These are phyloP conservation scores for Megathymus violae DNA, from an alignment of 1,140 invertebrate species.

Conservation along the genomic window DNA sequence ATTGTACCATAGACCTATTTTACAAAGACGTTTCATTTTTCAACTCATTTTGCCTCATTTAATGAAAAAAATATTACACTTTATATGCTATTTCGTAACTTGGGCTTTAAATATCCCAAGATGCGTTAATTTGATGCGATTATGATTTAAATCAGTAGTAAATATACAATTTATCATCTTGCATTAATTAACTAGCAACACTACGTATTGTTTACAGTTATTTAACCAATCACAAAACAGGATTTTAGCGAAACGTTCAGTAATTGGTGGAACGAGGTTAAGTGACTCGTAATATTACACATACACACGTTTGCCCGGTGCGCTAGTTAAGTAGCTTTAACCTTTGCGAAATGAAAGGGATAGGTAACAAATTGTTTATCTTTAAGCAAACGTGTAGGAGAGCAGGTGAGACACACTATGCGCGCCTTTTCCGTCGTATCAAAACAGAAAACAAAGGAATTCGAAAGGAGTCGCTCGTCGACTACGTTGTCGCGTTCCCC, in stretches of 20 bases:
- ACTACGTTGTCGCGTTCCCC: constrained; percentile 23
- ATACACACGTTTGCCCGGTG: constrained; percentile 2
- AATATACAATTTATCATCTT: too few species aligned
- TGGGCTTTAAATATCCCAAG: too few species aligned
- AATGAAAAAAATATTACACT: too few species aligned
- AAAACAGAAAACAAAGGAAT: constrained; percentile 75
- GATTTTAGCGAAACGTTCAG: constrained; percentile 5
- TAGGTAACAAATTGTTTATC: background rate
- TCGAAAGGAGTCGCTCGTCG: constrained; percentile 42
- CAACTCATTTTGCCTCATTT: too few species aligned
- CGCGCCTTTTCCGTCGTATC: constrained; percentile 55
- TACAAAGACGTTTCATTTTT: too few species aligned
- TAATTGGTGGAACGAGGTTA: constrained; percentile 43
- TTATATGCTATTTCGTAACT: too few species aligned
- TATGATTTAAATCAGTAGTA: too few species aligned
- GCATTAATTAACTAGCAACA: constrained; percentile 53
- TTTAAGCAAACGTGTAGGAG: constrained; percentile 13
- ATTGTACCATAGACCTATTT: constrained; percentile 24
- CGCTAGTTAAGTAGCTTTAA: background rate
- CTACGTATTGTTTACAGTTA: constrained; percentile 50
- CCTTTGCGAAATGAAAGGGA: background rate
- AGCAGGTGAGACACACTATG: constrained; percentile 31
- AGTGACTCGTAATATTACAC: constrained; percentile 6
- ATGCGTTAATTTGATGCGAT: too few species aligned
- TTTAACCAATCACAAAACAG: constrained; percentile 47